Evolutionary conservation across 2,797 vertebrate species (phyloP).

Genomic region (Perodicticus potto): DNA sequence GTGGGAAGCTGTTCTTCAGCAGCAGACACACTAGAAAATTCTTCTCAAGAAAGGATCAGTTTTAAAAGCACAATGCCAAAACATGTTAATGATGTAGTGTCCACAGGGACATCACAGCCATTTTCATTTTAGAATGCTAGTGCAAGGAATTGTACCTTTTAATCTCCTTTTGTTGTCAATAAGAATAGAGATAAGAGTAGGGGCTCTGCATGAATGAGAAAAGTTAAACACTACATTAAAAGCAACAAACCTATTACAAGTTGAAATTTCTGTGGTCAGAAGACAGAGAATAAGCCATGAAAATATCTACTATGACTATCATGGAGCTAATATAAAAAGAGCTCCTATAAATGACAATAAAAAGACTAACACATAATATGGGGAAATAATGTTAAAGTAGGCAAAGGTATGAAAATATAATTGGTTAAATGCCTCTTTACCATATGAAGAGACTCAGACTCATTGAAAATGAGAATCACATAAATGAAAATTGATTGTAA

Average conservation of each 20-base stretch:
- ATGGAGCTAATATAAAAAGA: neutral
- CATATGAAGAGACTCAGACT: neutral
- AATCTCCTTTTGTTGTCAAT: neutral
- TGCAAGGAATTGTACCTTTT: neutral
- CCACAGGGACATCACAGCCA: neutral
- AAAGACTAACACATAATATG: neutral
- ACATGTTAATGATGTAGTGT: neutral
- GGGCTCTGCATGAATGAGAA: neutral
- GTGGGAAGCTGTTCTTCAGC: conserved; percentile 42
- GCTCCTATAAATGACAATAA: neutral
- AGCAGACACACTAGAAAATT: conserved; percentile 36
- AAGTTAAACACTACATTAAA: neutral
- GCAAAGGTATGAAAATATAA: neutral
- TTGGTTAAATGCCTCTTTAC: neutral
- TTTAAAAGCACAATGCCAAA: neutral
- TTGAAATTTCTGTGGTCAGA: neutral
- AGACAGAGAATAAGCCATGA: conserved; percentile 34
- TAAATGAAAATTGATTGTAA: neutral
- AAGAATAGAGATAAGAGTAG: neutral
- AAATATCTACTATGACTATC: neutral
- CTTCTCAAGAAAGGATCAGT: conserved; percentile 6
- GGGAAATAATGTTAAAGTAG: conserved; percentile 8
- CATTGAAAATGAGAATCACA: neutral
- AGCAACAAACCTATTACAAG: neutral
- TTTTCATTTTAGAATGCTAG: conserved; percentile 37